Percentiles rank a stretch among this genome's conserved stretches.
phyloP scores from a whole-genome alignment of 2,888 invertebrate species.

The Phortica okadai region DNA sequence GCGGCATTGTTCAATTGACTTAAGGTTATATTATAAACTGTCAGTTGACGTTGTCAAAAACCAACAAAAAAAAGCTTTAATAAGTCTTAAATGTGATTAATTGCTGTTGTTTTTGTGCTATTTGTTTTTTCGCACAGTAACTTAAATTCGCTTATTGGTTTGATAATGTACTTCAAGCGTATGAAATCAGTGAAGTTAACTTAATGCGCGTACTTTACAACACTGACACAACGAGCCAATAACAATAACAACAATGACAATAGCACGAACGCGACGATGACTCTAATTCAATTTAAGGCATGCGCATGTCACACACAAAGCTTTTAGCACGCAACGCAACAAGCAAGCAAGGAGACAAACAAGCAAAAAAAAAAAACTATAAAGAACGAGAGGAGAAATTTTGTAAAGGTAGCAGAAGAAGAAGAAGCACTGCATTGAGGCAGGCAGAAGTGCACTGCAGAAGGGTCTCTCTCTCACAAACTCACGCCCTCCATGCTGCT shows the following conservation, averaged over 20 bases:
- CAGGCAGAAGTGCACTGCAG: not conserved
- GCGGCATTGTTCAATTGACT: not conserved
- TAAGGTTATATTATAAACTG: not conserved
- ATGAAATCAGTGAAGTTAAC: not conserved
- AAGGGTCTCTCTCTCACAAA: not conserved
- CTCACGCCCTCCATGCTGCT: not conserved
- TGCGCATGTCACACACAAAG: not conserved
- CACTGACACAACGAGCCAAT: slow-evolving; percentile 3
- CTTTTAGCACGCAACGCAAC: not conserved
- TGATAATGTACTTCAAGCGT: not conserved
- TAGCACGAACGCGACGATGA: not conserved
- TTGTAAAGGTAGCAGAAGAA: not conserved
- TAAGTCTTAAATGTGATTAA: not conserved
- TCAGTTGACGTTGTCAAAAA: too few species aligned
- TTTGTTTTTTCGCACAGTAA: not conserved
- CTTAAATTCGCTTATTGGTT: not conserved
- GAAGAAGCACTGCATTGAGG: not conserved
- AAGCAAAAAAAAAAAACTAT: not conserved
- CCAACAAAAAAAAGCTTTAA: too few species aligned
- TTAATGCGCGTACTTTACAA: not conserved
- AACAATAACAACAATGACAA: slow-evolving; percentile 5
- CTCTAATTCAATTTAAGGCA: not conserved
- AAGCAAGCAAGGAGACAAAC: not conserved
- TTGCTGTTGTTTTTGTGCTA: not conserved
- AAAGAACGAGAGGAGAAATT: not conserved